These are phyloP conservation scores for Conus ventricosus DNA, from an alignment of 1,140 invertebrate species.

Conservation along the genomic window DNA sequence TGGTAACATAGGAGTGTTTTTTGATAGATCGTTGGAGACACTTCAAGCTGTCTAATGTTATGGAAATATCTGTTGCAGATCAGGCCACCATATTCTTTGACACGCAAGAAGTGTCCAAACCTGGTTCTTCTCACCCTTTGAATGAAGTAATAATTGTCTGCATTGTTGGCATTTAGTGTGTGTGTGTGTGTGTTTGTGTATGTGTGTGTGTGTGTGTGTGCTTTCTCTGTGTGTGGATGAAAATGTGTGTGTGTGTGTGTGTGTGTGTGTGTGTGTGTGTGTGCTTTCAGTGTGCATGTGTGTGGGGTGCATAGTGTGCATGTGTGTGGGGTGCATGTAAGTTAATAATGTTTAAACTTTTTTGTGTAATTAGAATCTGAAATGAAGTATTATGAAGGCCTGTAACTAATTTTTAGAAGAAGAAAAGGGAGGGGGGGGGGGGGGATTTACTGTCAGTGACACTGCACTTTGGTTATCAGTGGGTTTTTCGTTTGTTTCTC, in stretches of 20 bases:
- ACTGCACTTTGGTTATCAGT: too few relatives aligned
- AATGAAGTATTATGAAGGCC: too few relatives aligned
- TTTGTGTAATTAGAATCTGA: too few relatives aligned
- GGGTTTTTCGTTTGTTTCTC: too few relatives aligned
- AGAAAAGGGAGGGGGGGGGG: too few relatives aligned
- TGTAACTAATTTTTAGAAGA: too few relatives aligned
- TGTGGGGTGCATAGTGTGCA: background rate
- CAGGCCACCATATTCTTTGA: conserved; percentile 88
- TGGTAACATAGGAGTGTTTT: too few relatives aligned
- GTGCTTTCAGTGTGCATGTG: background rate
- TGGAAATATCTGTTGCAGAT: conserved; percentile 75
- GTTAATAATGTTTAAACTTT: too few relatives aligned
- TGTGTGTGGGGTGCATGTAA: background rate
- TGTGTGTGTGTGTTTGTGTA: background rate
- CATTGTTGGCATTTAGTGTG: background rate
- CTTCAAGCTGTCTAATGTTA: too few relatives aligned
- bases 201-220: background rate
- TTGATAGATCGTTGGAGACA: too few relatives aligned
- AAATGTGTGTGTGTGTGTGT: background rate
- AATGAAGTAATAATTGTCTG: conserved; percentile 79
- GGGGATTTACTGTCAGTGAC: too few relatives aligned
- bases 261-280: background rate
- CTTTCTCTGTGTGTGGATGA: background rate
- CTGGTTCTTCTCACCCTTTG: conserved; percentile 86
- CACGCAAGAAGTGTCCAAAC: conserved; percentile 91